Evolutionary conservation across 2,888 invertebrate genomes (phyloP), one percentile per base, ranked within the genome.

Genomic region (Dilophus febrilis): DNA sequence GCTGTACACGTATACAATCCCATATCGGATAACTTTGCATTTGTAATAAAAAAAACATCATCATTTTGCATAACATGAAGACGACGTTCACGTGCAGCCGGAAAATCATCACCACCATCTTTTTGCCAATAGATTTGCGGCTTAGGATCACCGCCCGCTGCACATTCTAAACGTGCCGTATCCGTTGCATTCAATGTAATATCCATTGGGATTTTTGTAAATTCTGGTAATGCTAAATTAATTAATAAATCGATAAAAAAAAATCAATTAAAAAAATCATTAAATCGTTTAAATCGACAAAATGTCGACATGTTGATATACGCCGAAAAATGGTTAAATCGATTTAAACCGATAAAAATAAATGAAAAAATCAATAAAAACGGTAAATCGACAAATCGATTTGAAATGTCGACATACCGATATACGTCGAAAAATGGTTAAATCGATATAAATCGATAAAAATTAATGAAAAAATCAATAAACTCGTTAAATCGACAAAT

Each of bases 1-100:
- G 94, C 95, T 7, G 82, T 88, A 62, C 94, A 95, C 38, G 86
- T 90, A 57, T 95, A 95, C 26, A 87, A 69, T 1, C 95, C 95
- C 64, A 84, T 82, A 55, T 95, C 95, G 28, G 74, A 72, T 1
- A 79, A 72, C 59, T 87, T 88, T 17, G 87, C 86, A 63, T 87
- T 78, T n/a, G 87, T 74, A 49, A 95, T 94, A 55, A 90, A 87
- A 57, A 92, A 87, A 2, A 83, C 77, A 58, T 91, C 86, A 56
- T 94, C 92, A 26, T 77, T 75, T 1, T 87, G 83, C 74, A 90
- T 84, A 35, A 92, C 86, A 62, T 86, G 84, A 78, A 95, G 83
- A 29, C 94, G 69, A 34, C 92, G 72, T 58, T 95, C 92, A 49
- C 83, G 71, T 8, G 94, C 94, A 5, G 95, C 94, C 7, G 92